Evolutionary conservation across 1,140 invertebrate species (phyloP), one percentile per base, ranked within the genome.

Genomic region (Plodia interpunctella): DNA sequence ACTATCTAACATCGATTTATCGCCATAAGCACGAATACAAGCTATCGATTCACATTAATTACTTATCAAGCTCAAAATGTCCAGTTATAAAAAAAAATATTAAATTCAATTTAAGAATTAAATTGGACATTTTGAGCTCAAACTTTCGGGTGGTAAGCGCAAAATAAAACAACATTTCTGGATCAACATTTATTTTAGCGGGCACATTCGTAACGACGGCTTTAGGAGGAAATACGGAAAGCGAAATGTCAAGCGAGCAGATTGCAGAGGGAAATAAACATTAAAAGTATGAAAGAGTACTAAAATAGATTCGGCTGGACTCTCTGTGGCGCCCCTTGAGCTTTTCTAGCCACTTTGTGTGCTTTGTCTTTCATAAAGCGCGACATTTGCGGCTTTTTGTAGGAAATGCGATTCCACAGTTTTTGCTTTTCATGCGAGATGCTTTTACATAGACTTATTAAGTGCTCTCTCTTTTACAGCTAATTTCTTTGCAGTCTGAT

Each of bases 161-260:
- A 78, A 78, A 86, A 85, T 85, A 83, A 87, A 87, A 84, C 82
- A 76, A 87, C 83, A 65, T 68, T 80, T 76, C 69, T 74, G 74
- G 68, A 65, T 70, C 57, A 82, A 87, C 74, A 85, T 87, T 87
- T 87, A 87, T 87, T 87, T 69, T 67, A 66, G 65, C 63, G 61
- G 58, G 75, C 65, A 73, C 72, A 53, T 53, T 20, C n/a, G 20
- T 71, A 53, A 30, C 32, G 56, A 59, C 49, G 32, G 58, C 53
- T 69, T 63, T 59, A 52, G 65, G 66, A 32, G 11, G 11, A 32
- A 10, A 11, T 10, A 9, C 3, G 68, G 73, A 72, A 65, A 50
- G 57, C 64, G 66, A 71, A 65, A 77, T 68, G 66, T 65, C 76
- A 82, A 83, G 76, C 73, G 57, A 53, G 65, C 63, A 63, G 65